Percentiles rank a stretch among this genome's conserved stretches.
Conservation (phyloP, 1,140 invertebrate genomes). For the Heliconius eleuchia region DNA sequence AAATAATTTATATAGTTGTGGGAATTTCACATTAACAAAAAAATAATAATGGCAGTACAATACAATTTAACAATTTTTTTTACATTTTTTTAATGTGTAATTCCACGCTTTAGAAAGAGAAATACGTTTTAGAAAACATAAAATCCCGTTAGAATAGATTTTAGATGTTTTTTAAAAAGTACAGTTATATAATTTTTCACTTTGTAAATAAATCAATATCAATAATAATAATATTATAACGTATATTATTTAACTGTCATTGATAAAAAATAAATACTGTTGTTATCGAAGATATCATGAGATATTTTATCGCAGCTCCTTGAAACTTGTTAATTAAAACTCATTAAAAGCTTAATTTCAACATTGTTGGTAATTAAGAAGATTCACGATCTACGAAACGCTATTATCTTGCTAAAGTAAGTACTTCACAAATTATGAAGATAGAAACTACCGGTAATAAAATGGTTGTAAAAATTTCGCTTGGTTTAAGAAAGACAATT, state of each 20-base stretch:
- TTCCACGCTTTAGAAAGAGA: no score
- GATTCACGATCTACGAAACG: slow-evolving; percentile 69
- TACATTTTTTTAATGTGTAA: no score
- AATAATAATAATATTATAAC: background rate
- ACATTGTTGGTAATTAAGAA: slow-evolving; percentile 75
- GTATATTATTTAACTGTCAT: background rate
- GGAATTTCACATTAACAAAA: background rate
- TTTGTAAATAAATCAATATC: no score
- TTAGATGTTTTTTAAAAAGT: no score
- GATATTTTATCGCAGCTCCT: slow-evolving; percentile 40
- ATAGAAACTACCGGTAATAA: slow-evolving; percentile 59
- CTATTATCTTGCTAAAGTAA: slow-evolving; percentile 65
- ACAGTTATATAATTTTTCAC: no score
- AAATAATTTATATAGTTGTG: background rate
- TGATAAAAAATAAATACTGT: background rate
- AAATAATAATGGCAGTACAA: no score
- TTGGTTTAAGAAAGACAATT: slow-evolving; percentile 8
- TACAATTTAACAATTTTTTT: no score
- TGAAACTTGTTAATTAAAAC: slow-evolving; percentile 75
- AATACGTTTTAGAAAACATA: no score
- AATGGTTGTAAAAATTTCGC: slow-evolving; percentile 42
- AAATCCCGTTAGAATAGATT: no score
- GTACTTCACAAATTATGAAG: slow-evolving; percentile 65
- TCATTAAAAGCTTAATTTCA: slow-evolving; percentile 73
- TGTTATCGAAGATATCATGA: slow-evolving; percentile 11